Evolutionary conservation across 1,140 invertebrate species (phyloP).

Genomic region (Aphelenchoides avenae): DNA sequence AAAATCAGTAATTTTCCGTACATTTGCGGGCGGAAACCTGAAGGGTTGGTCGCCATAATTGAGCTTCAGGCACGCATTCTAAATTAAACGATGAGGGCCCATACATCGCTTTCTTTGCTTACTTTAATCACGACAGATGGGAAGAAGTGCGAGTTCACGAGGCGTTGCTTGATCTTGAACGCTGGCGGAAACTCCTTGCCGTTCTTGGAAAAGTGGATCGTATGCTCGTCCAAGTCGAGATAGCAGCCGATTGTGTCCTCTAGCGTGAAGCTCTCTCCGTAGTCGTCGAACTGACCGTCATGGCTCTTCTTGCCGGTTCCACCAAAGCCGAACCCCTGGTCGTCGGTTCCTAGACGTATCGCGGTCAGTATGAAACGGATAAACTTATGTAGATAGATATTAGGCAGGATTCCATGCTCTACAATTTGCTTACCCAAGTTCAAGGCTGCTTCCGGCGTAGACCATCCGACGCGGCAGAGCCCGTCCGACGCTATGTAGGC

Average conservation of each 20-base stretch:
- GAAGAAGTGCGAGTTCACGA: slow-evolving; percentile 74
- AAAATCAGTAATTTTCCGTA: slow-evolving; percentile 29
- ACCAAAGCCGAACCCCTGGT: slow-evolving; percentile 89
- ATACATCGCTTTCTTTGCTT: too few relatives aligned
- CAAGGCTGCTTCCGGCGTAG: slow-evolving; percentile 70
- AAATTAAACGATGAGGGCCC: too few relatives aligned
- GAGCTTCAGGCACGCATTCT: slow-evolving; percentile 92
- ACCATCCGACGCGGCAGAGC: slow-evolving; percentile 92
- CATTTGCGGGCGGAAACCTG: slow-evolving; percentile 74
- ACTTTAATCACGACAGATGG: slow-evolving; percentile 88
- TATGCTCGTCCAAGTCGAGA: slow-evolving; percentile 76
- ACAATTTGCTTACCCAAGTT: slow-evolving; percentile 59
- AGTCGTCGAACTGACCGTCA: slow-evolving; percentile 86
- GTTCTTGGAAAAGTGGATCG: slow-evolving; percentile 86
- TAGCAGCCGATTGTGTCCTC: slow-evolving; percentile 88
- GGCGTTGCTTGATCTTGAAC: slow-evolving; percentile 73
- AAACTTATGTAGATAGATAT: too few relatives aligned
- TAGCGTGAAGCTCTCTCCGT: slow-evolving; percentile 88
- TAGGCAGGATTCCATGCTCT: neutral
- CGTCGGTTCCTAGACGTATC: slow-evolving; percentile 69
- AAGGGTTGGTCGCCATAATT: slow-evolving; percentile 89
- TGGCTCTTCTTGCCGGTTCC: slow-evolving; percentile 99
- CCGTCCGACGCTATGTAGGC: slow-evolving; percentile 90
- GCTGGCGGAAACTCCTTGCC: slow-evolving; percentile 79
- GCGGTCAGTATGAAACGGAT: slow-evolving; percentile 1